phyloP scores from a whole-genome alignment of 1,140 invertebrate genomes.

The Zaprionus ghesquierei region DNA sequence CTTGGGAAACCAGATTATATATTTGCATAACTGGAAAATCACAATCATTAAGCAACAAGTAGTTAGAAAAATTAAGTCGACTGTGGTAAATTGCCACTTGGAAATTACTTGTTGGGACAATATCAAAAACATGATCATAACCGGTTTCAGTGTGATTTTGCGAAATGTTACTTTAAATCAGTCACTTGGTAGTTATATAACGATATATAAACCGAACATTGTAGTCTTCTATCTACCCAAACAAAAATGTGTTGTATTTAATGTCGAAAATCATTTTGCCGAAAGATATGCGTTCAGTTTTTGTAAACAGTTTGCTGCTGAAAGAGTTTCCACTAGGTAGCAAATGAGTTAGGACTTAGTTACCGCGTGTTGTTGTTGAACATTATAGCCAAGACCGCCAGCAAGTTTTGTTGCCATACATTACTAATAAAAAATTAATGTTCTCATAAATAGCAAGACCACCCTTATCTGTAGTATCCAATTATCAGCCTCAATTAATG shows the following conservation, averaged over 20 bases:
- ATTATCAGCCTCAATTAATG: conserved; percentile 11
- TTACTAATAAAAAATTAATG: conserved; percentile 3
- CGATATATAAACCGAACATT: neutral
- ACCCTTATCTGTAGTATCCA: conserved; percentile 40
- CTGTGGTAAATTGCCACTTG: neutral
- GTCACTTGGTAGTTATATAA: neutral
- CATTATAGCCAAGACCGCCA: conserved; percentile 8
- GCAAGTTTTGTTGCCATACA: conserved; percentile 19
- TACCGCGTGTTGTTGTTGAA: neutral
- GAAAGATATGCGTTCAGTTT: too few species aligned
- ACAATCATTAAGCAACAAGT: neutral
- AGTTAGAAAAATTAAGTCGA: neutral
- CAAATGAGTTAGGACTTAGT: neutral
- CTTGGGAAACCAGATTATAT: neutral
- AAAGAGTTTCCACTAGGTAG: neutral
- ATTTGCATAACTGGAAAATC: conserved; percentile 22
- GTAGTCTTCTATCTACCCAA: too few species aligned
- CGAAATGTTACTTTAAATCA: conserved; percentile 1
- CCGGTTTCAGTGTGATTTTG: conserved; percentile 13
- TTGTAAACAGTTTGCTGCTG: too few species aligned
- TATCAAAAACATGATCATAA: neutral
- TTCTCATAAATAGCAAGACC: conserved; percentile 16
- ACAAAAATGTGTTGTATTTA: too few species aligned
- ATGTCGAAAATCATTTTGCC: too few species aligned
- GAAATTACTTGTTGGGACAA: conserved; percentile 6